Conservation (phyloP, 37 sponge, comb jelly and placozoan species). For the Mnemiopsis leidyi region DNA sequence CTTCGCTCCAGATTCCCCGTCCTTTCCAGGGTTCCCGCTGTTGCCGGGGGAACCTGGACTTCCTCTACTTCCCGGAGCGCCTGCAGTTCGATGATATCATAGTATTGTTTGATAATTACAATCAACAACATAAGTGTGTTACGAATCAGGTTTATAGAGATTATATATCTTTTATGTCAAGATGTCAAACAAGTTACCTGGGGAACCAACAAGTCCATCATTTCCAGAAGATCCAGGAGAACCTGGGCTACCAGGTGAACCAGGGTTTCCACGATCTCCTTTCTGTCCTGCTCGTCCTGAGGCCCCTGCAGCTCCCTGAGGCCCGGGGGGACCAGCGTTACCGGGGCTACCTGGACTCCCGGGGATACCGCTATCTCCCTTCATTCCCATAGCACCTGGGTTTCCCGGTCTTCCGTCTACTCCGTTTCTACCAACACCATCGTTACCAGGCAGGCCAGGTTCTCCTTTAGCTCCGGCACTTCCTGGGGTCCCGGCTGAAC, state of each 20-base stretch:
- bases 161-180: too few relatives aligned
- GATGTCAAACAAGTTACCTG: background rate
- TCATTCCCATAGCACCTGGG: slow-evolving; percentile 41
- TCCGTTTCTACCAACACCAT: slow-evolving; percentile 45
- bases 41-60: slow-evolving; percentile 65
- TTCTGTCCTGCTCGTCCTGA: slow-evolving; percentile 25
- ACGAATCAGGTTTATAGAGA: too few relatives aligned
- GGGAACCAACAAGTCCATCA: background rate
- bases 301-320: slow-evolving; percentile 11
- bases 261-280: slow-evolving; percentile 71
- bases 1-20: slow-evolving; percentile 40
- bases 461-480: slow-evolving; percentile 3
- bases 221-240: background rate
- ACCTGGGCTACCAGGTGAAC: background rate
- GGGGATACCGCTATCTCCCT: background rate
- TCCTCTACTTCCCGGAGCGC: slow-evolving; percentile 63
- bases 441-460: background rate
- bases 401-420: slow-evolving; percentile 57
- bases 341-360: slow-evolving; percentile 65
- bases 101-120: too few relatives aligned
- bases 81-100: background rate
- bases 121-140: too few relatives aligned
- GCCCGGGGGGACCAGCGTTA: background rate
- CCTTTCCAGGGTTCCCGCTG: slow-evolving; percentile 61
- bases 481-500: background rate